Conservation (phyloP, 2,113 vertebrate genomes). For the Petrocephalus microphthalmus region DNA sequence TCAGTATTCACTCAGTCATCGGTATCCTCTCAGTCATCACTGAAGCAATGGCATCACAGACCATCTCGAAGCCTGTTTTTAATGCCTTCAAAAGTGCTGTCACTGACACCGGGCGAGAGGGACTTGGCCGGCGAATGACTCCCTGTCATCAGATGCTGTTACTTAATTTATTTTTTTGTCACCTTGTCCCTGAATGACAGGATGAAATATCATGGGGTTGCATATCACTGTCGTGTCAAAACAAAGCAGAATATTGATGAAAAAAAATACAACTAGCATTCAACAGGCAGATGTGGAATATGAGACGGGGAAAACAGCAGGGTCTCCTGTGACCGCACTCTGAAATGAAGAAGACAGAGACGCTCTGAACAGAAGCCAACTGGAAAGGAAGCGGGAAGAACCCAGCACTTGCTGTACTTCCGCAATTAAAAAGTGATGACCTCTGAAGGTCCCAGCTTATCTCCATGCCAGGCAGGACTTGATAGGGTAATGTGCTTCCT, state of each 20-base stretch:
- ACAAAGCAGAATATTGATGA: conserved; percentile 37
- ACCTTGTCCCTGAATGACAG: conserved; percentile 41
- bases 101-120: conserved; percentile 19
- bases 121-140: conserved; percentile 17
- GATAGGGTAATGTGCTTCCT: background rate
- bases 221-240: conserved; percentile 35
- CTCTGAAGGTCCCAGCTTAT: background rate
- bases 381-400: conserved; percentile 12
- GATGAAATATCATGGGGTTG: conserved; percentile 30
- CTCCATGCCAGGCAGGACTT: background rate
- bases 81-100: background rate
- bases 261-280: conserved; percentile 37
- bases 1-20: background rate
- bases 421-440: conserved; percentile 2
- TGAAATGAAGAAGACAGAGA: background rate
- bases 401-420: background rate
- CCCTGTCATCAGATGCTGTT: conserved; percentile 1
- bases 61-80: conserved; percentile 7
- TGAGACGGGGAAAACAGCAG: background rate
- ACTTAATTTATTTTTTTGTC: conserved; percentile 27
- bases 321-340: background rate
- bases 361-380: background rate
- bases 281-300: conserved; percentile 8
- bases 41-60: background rate
- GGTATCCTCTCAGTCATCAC: background rate